Evolutionary conservation across 2,797 vertebrate genomes (phyloP).

Genomic region (Dermochelys coriacea): DNA sequence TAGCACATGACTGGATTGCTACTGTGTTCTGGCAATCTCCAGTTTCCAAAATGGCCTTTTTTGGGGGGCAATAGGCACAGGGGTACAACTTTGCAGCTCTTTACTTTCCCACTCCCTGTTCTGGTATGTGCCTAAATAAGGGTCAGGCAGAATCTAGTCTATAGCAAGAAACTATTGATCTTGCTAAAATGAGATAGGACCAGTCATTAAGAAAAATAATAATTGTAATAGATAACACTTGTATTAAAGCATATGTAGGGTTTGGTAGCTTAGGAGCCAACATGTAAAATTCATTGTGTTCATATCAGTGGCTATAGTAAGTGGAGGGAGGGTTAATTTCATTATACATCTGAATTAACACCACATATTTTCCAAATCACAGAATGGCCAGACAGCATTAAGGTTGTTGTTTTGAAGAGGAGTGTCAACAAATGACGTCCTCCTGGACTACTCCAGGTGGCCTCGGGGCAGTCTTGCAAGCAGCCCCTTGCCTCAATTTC

Average conservation of each 20-base stretch:
- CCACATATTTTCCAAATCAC: no score
- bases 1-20: not conserved
- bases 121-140: not conserved
- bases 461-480: no score
- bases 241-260: not conserved
- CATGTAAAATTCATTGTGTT: constrained; percentile 10
- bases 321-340: constrained; percentile 36
- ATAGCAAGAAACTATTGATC: not conserved
- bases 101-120: not conserved
- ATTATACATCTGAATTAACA: not conserved
- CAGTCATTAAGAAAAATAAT: constrained; percentile 1
- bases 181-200: constrained; percentile 14
- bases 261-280: constrained; percentile 33
- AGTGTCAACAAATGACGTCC: no score
- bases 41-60: not conserved
- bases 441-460: no score
- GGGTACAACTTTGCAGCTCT: not conserved
- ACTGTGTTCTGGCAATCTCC: no score
- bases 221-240: constrained; percentile 9
- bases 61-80: not conserved
- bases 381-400: no score
- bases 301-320: constrained; percentile 30
- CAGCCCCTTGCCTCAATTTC: no score
- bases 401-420: no score
- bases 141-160: not conserved